Conservation (phyloP, 2,113 vertebrate genomes). For the Phalacrocorax aristotelis region DNA sequence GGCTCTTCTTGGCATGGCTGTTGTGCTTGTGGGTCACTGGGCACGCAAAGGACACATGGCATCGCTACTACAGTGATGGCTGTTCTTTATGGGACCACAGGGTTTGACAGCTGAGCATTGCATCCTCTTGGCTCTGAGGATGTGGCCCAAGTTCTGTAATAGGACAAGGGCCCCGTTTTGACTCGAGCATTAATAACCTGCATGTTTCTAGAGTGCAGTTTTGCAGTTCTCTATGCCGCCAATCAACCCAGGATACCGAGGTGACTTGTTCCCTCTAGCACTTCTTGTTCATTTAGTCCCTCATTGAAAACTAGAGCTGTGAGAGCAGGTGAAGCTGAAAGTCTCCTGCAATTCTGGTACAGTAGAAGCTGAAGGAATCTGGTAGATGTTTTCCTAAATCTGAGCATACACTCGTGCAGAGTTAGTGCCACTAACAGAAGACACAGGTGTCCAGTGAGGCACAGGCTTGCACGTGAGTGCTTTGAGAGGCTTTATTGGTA, state of each 20-base stretch:
- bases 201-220: background rate
- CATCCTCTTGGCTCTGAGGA: background rate
- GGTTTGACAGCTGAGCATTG: background rate
- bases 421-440: rapidly evolving
- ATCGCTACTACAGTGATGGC: background rate
- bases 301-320: background rate
- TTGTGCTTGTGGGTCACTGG: background rate
- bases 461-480: background rate
- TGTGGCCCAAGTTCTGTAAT: background rate
- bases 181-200: background rate
- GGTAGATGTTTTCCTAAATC: background rate
- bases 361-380: background rate
- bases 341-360: background rate
- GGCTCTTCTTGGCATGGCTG: background rate
- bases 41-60: background rate
- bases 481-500: background rate
- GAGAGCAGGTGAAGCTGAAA: background rate
- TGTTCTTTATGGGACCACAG: background rate
- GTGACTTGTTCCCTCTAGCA: background rate
- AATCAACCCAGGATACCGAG: no score
- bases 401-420: background rate
- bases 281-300: background rate
- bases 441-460: no score
- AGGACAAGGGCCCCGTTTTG: background rate
- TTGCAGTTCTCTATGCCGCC: rapidly evolving